Evolutionary conservation across 1,140 invertebrate genomes (phyloP).

Genomic region (Diorhabda elongata): DNA sequence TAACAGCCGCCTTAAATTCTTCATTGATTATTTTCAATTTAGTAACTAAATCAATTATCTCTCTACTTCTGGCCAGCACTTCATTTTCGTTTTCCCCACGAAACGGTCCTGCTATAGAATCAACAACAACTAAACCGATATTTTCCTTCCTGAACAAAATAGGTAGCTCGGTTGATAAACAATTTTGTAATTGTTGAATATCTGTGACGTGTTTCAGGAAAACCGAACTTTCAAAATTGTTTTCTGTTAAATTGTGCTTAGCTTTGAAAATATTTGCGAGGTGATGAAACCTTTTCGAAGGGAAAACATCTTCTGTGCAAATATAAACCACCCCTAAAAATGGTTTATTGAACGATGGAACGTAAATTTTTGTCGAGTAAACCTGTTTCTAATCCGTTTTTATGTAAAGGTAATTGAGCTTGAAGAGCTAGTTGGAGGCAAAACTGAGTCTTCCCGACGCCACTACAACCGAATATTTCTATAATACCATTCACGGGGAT

Average conservation of each 20-base stretch:
- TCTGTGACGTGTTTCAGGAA: constrained; percentile 50
- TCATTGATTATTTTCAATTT: constrained; percentile 56
- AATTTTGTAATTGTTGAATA: constrained; percentile 54
- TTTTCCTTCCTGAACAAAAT: constrained; percentile 49
- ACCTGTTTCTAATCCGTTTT: constrained; percentile 40
- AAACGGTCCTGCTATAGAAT: constrained; percentile 72
- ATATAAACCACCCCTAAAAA: constrained; percentile 65
- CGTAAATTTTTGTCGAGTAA: neutral
- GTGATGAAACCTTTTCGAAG: constrained; percentile 61
- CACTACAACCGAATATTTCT: constrained; percentile 79
- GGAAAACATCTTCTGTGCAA: constrained; percentile 72
- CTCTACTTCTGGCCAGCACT: constrained; percentile 53
- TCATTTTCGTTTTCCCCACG: constrained; percentile 56
- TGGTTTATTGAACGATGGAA: constrained; percentile 8
- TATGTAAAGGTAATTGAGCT: constrained; percentile 41
- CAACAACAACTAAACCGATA: constrained; percentile 66
- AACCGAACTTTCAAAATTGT: constrained; percentile 33
- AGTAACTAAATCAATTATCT: constrained; percentile 55
- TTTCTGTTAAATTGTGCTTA: constrained; percentile 47
- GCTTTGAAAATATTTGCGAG: constrained; percentile 45
- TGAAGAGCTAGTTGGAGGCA: constrained; percentile 64
- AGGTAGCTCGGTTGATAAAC: constrained; percentile 53
- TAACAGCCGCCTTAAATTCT: constrained; percentile 54
- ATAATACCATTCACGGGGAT: constrained; percentile 68
- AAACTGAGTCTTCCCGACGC: constrained; percentile 81